Conservation (phyloP, 2,113 vertebrate genomes). For the Ifrita kowaldi region DNA sequence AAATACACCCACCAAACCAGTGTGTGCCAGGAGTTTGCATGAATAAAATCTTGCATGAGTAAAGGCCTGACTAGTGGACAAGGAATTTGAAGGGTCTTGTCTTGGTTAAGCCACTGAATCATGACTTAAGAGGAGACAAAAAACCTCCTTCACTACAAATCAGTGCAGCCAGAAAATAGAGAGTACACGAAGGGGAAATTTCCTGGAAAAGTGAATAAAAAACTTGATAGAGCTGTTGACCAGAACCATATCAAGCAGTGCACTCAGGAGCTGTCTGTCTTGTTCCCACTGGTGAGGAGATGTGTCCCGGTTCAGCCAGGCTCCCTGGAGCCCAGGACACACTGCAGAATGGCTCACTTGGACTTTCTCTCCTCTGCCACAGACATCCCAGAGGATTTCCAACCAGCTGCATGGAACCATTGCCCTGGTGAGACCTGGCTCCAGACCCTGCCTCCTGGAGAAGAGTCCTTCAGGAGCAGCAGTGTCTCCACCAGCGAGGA, state of each 20-base stretch:
- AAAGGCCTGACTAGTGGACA: background rate
- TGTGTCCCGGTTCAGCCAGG: accelerated
- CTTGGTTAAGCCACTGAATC: background rate
- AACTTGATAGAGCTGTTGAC: background rate
- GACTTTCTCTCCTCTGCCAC: background rate
- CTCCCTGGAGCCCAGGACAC: accelerated
- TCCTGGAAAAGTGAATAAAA: background rate
- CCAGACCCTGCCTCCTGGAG: slow-evolving; percentile 21
- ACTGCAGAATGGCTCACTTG: background rate
- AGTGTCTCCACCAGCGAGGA: background rate
- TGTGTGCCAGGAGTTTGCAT: background rate
- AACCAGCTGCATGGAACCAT: slow-evolving; percentile 79
- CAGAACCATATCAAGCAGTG: background rate
- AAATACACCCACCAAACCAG: background rate
- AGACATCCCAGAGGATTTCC: slow-evolving; percentile 74
- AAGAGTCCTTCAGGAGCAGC: background rate
- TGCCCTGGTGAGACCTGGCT: slow-evolving; percentile 64
- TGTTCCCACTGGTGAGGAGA: background rate
- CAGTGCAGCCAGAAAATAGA: background rate
- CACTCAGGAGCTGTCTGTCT: background rate
- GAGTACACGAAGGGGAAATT: background rate
- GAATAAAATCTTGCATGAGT: background rate
- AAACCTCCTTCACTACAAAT: background rate
- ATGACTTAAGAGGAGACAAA: background rate
- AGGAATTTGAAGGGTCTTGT: background rate